Evolutionary conservation across 2,113 vertebrate genomes (phyloP), one percentile per base, ranked within the genome.

Genomic region (Thalassoma bifasciatum): DNA sequence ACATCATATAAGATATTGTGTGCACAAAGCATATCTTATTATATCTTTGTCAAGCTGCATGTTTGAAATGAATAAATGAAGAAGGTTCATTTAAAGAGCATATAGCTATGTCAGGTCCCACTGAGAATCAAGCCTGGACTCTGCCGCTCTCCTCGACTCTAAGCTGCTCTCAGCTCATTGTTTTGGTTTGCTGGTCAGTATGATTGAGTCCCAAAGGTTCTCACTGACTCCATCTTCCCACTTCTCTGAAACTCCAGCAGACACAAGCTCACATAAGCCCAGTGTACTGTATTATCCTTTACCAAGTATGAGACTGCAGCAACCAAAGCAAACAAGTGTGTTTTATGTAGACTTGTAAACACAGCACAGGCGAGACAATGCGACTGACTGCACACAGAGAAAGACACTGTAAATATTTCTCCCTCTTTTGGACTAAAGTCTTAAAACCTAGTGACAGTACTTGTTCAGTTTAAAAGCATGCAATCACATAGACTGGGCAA

Each of bases 201-300:
- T 83, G 83, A 90, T 90, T 52, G 76, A 70, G 56, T 88, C 88
- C 81, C 88, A 68, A 16, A 74, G 83, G 88, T 64, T 58, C 53
- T 58, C 38, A 47, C 81, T 75, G 60, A 80, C 80, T 85, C 87
- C 74, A 66, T 69, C 63, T 60, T 47, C 72, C 72, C 66, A 46
- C 62, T 77, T 62, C 44, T 73, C 44, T 42, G 65, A 54, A 67
- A 63, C 47, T 57, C 52, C 47, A 74, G 59, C 42, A 71, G 63
- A 72, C 59, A 75, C 72, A 36, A 65, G 54, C 64, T 49, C 37
- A 69, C 36, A 46, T 49, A 54, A 78, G 57, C 49, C 68, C 66
- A 58, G 17, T 46, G n/a, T 40, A 62, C 42, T 71, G 26, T 58
- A 13, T 26, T 51, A n/a, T 54, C 0, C 72, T 66, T 30, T 30